phyloP scores from a whole-genome alignment of 2,113 vertebrate genomes.

The Callionymus lyra region DNA sequence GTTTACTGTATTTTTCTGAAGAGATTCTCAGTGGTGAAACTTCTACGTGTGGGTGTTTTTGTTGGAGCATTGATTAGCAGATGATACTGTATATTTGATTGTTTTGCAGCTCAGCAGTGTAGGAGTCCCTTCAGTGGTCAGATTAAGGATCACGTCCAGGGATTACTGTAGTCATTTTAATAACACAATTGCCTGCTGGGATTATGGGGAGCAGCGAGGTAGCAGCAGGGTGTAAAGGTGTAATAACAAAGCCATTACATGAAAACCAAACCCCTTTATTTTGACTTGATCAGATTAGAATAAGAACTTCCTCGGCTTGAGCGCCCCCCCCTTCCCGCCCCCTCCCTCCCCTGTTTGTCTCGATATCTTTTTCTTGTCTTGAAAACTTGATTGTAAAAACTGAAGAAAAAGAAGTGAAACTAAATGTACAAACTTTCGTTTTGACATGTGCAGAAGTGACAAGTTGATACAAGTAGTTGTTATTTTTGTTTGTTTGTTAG shows the following conservation, averaged over 20 bases:
- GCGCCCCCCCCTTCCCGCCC: background rate
- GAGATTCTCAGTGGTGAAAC: constrained; percentile 46
- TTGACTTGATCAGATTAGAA: too few relatives aligned
- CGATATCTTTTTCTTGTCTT: constrained; percentile 26
- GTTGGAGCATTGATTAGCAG: constrained; percentile 41
- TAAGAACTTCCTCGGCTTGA: too few relatives aligned
- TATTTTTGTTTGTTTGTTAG: constrained; percentile 36
- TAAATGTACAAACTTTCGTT: constrained; percentile 70
- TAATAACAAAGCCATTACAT: too few relatives aligned
- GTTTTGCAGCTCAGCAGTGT: constrained; percentile 7
- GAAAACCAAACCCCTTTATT: too few relatives aligned
- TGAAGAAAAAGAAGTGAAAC: constrained; percentile 44
- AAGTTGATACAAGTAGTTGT: constrained; percentile 60
- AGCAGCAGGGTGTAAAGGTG: too few relatives aligned
- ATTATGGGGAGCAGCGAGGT: too few relatives aligned
- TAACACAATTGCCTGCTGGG: too few relatives aligned
- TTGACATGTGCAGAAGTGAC: constrained; percentile 58
- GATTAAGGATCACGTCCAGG: too few relatives aligned
- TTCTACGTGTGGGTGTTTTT: constrained; percentile 53
- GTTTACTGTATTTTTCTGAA: constrained; percentile 54
- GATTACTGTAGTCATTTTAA: too few relatives aligned
- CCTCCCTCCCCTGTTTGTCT: constrained; percentile 16
- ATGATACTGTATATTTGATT: constrained; percentile 30
- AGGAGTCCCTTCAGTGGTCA: too few relatives aligned
- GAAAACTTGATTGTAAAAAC: constrained; percentile 62